phyloP scores from a whole-genome alignment of 1,140 invertebrate species.

The Formica selysi region DNA sequence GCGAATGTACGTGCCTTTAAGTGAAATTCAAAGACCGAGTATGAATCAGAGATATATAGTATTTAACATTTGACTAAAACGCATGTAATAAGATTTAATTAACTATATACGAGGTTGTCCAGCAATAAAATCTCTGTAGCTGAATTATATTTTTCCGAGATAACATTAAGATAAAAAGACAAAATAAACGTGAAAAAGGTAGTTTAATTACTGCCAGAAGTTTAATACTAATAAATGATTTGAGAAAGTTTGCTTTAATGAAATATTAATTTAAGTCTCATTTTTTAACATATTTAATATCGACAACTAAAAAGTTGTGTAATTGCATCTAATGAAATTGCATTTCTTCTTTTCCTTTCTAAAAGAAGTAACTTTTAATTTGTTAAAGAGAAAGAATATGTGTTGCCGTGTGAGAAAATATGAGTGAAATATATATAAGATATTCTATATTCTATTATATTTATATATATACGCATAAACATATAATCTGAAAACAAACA shows the following conservation, averaged over 20 bases:
- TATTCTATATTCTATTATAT: neutral
- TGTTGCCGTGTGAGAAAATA: neutral
- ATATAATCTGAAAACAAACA: neutral
- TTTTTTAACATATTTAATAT: conserved; percentile 24
- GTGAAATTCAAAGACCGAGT: conserved; percentile 3
- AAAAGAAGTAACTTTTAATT: conserved; percentile 2
- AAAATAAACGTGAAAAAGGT: neutral
- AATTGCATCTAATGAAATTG: conserved; percentile 24
- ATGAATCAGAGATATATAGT: conserved; percentile 17
- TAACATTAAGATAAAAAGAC: conserved; percentile 1
- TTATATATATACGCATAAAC: neutral
- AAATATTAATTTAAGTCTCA: conserved; percentile 30
- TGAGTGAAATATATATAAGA: neutral
- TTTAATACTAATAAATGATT: conserved; percentile 18
- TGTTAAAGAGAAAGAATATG: neutral
- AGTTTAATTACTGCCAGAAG: neutral
- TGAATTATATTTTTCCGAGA: neutral
- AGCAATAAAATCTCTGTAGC: neutral
- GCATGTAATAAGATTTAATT: neutral
- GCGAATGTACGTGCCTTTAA: conserved; percentile 12
- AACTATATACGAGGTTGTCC: neutral
- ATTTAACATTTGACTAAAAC: neutral
- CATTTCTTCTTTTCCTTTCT: neutral
- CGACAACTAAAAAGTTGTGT: conserved; percentile 31
- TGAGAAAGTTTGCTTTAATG: conserved; percentile 23